Base-by-base conservation (phyloP, 2,113 vertebrate species). In the Zosterops pallidus region DNA sequence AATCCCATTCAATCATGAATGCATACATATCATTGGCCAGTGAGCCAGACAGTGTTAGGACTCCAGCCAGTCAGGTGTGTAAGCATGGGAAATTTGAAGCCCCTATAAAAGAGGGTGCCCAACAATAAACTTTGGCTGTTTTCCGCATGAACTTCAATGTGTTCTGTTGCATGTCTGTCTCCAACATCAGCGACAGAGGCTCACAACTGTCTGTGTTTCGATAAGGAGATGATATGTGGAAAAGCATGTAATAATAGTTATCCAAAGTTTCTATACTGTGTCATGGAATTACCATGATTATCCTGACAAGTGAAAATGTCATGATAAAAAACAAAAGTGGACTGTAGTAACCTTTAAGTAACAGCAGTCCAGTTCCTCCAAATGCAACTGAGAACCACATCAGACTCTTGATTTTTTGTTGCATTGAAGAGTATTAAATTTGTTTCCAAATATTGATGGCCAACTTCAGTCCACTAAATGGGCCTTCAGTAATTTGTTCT, bases 321-420 rank as follows among this genome's bases (percentile, higher is more conserved):
- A 16, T n/a, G 35, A 44, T 33, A 21, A 49, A 91, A 72, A 16
- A 2, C 14, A 67, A 10, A 42, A 31, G 23, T 29, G 31, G n/a
- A 53, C 42, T 77, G 14, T 13, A 39, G 11, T 37, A 88, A 65
- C 25, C 3, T 83, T 75, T 49, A n/a, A 39, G 11, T 35, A 77
- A 76, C 6, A 80, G 14, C 6, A 9, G 15, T 16, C 15, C 11
- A 47, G 9, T 80, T 74, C 13, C 31, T 62, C 28, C 14, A 41
- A 85, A 69, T 7, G 1, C 22, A 79, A 18, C 26, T 14, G 23
- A 60, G 23, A 76, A 80, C 1, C 11, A 26, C 0, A 0, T 42
- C 39, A 44, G 25, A 39, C 2, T 69, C 18, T 53, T 8, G 9
- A 3, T 42, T 83, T 80, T 80, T 28, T 53, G 29, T 62, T 72